Evolutionary conservation across 2,888 invertebrate genomes (phyloP).

Genomic region (Scaptomyza tumidula): DNA sequence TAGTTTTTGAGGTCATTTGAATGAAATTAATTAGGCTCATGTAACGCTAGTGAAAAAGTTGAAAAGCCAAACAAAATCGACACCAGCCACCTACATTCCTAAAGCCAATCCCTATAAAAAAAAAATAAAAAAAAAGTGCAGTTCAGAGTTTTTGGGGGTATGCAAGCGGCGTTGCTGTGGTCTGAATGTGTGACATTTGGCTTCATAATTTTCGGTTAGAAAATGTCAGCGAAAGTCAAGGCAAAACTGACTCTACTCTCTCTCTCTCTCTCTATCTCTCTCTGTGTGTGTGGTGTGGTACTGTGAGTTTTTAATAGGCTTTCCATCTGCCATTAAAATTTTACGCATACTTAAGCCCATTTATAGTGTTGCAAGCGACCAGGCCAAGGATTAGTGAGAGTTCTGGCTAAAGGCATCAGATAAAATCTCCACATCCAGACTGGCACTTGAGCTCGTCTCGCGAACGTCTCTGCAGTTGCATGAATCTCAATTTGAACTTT

Average conservation of each 20-base stretch:
- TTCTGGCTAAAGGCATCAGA: constrained; percentile 1
- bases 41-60: constrained; percentile 67
- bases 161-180: constrained; percentile 20
- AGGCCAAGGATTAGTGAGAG: constrained; percentile 27
- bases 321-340: constrained; percentile 72
- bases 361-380: constrained; percentile 37
- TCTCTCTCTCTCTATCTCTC: no score
- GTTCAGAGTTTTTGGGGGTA: constrained; percentile 2
- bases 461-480: background rate
- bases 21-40: constrained; percentile 82
- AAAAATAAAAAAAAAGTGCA: background rate
- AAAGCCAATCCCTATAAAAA: background rate
- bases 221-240: constrained; percentile 72
- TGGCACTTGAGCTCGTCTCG: constrained; percentile 17
- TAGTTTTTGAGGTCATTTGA: constrained; percentile 66
- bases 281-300: constrained; percentile 2
- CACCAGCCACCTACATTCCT: background rate
- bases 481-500: constrained; percentile 25
- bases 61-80: constrained; percentile 51
- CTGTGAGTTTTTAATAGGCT: constrained; percentile 64
- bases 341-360: constrained; percentile 71
- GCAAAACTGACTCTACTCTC: constrained; percentile 50
- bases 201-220: constrained; percentile 49
- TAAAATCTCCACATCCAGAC: constrained; percentile 13
- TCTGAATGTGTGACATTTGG: constrained; percentile 54